Conservation (phyloP, 2,888 invertebrate genomes). For the Lampropteryx suffumata region DNA sequence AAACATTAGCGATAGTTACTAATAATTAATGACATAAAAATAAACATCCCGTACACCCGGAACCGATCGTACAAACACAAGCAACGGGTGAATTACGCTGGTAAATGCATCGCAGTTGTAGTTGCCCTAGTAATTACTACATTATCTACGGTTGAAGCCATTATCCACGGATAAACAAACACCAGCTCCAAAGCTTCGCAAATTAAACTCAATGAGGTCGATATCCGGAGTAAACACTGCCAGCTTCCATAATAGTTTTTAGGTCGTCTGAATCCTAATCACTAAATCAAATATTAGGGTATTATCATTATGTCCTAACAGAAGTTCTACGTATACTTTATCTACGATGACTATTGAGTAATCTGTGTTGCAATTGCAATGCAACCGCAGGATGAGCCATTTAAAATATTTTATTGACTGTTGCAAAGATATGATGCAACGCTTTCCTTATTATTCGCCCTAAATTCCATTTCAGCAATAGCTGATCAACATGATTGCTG, state of each 20-base stretch:
- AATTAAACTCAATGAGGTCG: conserved; percentile 23
- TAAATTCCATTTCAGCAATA: conserved; percentile 25
- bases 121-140: conserved; percentile 2
- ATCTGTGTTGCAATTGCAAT: conserved; percentile 3
- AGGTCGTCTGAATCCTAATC: neutral
- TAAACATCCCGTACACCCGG: conserved; percentile 13
- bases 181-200: conserved; percentile 15
- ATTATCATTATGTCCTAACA: neutral
- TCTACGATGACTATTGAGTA: conserved; percentile 3
- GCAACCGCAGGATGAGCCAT: conserved; percentile 28
- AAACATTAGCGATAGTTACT: conserved; percentile 4
- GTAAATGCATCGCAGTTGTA: conserved; percentile 14
- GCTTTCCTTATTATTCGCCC: conserved; percentile 33
- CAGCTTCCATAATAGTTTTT: neutral
- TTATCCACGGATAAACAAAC: conserved; percentile 24
- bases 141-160: conserved; percentile 8
- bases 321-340: neutral
- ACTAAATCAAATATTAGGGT: neutral
- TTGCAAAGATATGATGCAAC: conserved; percentile 23
- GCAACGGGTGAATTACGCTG: conserved; percentile 8
- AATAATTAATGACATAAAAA: conserved; percentile 9
- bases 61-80: conserved; percentile 19
- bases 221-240: conserved; percentile 3
- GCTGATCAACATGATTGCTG: conserved; percentile 19
- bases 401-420: conserved; percentile 28